These are phyloP conservation scores for Elmis aenea DNA, from an alignment of 2,888 invertebrate genomes.

Conservation along the genomic window DNA sequence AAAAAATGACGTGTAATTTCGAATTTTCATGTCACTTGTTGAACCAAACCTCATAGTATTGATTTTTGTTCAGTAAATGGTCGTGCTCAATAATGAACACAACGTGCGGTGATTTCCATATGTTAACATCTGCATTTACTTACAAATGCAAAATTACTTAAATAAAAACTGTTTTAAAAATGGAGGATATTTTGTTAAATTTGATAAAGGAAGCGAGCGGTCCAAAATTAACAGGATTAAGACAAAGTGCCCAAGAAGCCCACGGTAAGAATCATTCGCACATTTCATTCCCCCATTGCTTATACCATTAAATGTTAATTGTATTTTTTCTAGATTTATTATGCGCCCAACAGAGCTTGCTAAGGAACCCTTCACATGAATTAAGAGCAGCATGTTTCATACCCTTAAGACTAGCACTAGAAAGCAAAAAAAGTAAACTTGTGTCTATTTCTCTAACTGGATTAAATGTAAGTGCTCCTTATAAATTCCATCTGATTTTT, in stretches of 20 bases:
- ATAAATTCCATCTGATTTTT: no score
- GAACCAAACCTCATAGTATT: no score
- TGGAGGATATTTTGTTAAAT: constrained; percentile 85
- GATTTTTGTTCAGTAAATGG: constrained; percentile 18
- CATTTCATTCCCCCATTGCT: background rate
- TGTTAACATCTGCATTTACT: no score
- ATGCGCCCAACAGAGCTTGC: constrained; percentile 68
- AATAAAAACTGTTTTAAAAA: no score
- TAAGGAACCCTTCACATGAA: constrained; percentile 77
- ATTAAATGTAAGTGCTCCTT: constrained; percentile 79
- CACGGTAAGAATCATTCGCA: constrained; percentile 58
- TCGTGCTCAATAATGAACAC: constrained; percentile 21
- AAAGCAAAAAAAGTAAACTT: constrained; percentile 80
- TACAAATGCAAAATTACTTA: no score
- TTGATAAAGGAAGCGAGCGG: constrained; percentile 80
- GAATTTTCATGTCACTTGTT: no score
- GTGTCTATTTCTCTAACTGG: constrained; percentile 80
- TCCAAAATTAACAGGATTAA: constrained; percentile 68
- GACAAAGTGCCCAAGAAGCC: constrained; percentile 81
- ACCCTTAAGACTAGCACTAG: constrained; percentile 81
- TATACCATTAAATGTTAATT: background rate
- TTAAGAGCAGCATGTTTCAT: constrained; percentile 77
- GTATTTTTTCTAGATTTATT: constrained; percentile 62
- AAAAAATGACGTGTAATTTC: no score
- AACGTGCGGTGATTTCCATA: constrained; percentile 8